Evolutionary conservation across 2,888 invertebrate species (phyloP).

Genomic region (Sturmia bella): DNA sequence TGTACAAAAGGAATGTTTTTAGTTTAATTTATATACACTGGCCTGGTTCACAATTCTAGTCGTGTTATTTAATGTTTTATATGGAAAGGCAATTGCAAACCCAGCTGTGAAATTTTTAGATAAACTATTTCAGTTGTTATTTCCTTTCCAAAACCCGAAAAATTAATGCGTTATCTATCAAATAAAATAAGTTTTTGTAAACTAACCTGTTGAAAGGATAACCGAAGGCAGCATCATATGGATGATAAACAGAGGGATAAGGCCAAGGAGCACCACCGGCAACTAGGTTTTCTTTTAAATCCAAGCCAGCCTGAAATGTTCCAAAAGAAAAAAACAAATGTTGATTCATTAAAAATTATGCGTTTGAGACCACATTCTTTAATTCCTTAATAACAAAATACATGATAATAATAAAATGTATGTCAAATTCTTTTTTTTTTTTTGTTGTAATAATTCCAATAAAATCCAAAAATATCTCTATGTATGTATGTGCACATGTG

Average conservation of each 20-base stretch:
- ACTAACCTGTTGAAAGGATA: conserved; percentile 98
- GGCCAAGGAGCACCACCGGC: conserved; percentile 93
- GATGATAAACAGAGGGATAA: conserved; percentile 95
- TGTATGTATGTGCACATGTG: too few species aligned
- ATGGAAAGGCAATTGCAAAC: too few species aligned
- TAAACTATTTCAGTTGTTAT: too few species aligned
- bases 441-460: background rate
- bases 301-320: conserved; percentile 89
- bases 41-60: too few species aligned
- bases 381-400: too few species aligned
- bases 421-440: background rate
- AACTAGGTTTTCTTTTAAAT: conserved; percentile 93
- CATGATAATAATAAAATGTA: conserved; percentile 23
- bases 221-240: conserved; percentile 95
- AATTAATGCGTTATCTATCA: too few species aligned
- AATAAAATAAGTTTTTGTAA: too few species aligned
- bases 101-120: too few species aligned
- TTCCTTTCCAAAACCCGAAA: too few species aligned
- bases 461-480: conserved; percentile 3
- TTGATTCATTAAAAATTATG: conserved; percentile 12
- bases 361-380: background rate
- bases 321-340: conserved; percentile 34
- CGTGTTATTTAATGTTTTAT: too few species aligned
- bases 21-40: too few species aligned
- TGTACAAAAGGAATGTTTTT: too few species aligned